phyloP scores from a whole-genome alignment of 2,888 invertebrate genomes.

The Andrena fulva region DNA sequence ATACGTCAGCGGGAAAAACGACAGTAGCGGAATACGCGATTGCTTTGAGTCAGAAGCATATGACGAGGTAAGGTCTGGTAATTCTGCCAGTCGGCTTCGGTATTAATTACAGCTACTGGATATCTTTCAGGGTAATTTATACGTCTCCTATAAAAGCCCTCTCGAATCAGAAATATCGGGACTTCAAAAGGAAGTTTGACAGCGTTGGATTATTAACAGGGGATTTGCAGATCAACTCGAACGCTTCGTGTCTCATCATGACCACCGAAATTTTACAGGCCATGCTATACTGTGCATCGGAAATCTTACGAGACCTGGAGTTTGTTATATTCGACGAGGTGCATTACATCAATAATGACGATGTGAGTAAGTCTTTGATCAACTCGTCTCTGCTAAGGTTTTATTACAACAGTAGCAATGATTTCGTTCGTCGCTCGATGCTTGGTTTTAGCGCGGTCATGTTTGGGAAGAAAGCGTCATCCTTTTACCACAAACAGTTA shows the following conservation, averaged over 20 bases:
- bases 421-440: constrained; percentile 12
- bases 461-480: constrained; percentile 99
- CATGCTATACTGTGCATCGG: constrained; percentile 98
- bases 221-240: constrained; percentile 97
- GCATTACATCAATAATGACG: constrained; percentile 98
- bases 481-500: constrained; percentile 96
- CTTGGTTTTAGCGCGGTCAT: constrained; percentile 91
- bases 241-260: constrained; percentile 98
- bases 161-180: constrained; percentile 99
- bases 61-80: constrained; percentile 88
- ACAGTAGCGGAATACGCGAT: constrained; percentile 99
- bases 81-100: neutral
- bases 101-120: constrained; percentile 29
- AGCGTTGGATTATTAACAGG: constrained; percentile 98
- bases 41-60: constrained; percentile 96
- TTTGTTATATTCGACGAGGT: constrained; percentile 99
- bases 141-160: constrained; percentile 99
- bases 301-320: constrained; percentile 97
- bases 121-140: constrained; percentile 91
- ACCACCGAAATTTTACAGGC: constrained; percentile 99
- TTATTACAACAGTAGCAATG: neutral
- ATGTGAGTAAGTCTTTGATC: constrained; percentile 86
- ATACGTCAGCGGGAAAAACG: constrained; percentile 99
- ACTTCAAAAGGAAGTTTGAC: constrained; percentile 96
- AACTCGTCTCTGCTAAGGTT: neutral